Conservation (phyloP, 1,140 invertebrate species). For the Lepidurus packardi region DNA sequence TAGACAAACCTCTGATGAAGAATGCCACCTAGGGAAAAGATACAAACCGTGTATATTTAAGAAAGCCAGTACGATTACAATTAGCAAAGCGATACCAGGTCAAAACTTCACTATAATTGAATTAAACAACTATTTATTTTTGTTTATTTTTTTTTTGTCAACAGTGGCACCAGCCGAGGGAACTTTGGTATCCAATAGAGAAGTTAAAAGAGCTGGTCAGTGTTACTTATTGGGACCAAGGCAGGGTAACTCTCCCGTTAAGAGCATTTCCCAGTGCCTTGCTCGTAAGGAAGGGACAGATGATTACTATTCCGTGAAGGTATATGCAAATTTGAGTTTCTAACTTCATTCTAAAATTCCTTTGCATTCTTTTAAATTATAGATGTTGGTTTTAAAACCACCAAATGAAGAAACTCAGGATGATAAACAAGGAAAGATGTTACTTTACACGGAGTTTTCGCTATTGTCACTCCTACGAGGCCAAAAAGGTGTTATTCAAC, state of each 20-base stretch:
- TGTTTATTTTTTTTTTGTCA: not conserved
- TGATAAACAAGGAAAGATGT: conserved; percentile 73
- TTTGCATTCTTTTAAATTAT: conserved; percentile 36
- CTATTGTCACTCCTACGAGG: conserved; percentile 63
- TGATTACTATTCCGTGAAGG: conserved; percentile 71
- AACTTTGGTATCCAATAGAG: conserved; percentile 24
- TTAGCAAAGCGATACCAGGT: not conserved
- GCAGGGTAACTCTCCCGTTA: conserved; percentile 66
- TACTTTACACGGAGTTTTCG: conserved; percentile 73
- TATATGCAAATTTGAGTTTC: conserved; percentile 41
- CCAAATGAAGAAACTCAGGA: conserved; percentile 63
- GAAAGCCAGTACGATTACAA: too few relatives aligned
- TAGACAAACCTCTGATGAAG: too few relatives aligned
- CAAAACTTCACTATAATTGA: not conserved
- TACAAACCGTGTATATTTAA: too few relatives aligned
- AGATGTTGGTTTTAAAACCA: conserved; percentile 54
- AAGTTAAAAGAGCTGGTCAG: conserved; percentile 57
- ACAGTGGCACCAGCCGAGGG: not conserved
- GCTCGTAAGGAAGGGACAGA: conserved; percentile 65
- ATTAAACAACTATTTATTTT: not conserved
- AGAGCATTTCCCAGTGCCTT: conserved; percentile 71
- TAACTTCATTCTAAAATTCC: not conserved
- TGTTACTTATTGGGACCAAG: conserved; percentile 62
- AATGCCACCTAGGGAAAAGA: too few relatives aligned
- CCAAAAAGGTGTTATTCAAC: conserved; percentile 68